phyloP scores from a whole-genome alignment of 1,140 invertebrate genomes.

The Agrypnia vestita region DNA sequence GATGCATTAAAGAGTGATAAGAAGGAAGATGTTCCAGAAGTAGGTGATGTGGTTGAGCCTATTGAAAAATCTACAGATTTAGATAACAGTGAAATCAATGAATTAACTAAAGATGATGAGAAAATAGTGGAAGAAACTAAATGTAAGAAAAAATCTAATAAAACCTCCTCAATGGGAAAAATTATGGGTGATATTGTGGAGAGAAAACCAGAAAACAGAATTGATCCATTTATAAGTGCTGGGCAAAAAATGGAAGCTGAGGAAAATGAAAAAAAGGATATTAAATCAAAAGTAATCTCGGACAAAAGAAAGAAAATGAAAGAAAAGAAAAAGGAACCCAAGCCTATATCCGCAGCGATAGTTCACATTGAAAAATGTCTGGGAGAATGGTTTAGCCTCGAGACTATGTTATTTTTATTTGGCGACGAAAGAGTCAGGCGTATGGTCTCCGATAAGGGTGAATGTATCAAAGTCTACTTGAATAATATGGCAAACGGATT shows the following conservation, averaged over 20 bases:
- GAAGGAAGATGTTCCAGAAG: background rate
- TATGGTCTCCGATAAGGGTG: conserved; percentile 73
- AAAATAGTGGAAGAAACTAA: conserved; percentile 2
- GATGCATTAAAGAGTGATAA: background rate
- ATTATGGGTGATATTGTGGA: conserved; percentile 53
- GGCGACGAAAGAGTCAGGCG: conserved; percentile 74
- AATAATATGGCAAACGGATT: conserved; percentile 69
- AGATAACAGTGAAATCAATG: background rate
- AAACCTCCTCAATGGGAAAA: background rate
- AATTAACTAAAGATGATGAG: background rate
- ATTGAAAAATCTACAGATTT: background rate
- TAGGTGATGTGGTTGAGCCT: background rate
- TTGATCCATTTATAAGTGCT: conserved; percentile 53
- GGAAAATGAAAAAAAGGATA: conserved; percentile 8
- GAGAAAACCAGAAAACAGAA: conserved; percentile 48
- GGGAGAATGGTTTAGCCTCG: conserved; percentile 76
- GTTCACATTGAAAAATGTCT: conserved; percentile 73
- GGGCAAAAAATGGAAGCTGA: conserved; percentile 44
- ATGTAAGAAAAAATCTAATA: conserved; percentile 18
- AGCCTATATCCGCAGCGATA: conserved; percentile 57
- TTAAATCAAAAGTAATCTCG: conserved; percentile 4
- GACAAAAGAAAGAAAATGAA: conserved; percentile 19
- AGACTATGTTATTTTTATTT: conserved; percentile 73
- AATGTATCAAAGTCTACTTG: conserved; percentile 72
- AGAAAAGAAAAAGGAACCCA: conserved; percentile 7